phyloP scores from a whole-genome alignment of 1,140 invertebrate genomes.

The Hypsibius dujardini region DNA sequence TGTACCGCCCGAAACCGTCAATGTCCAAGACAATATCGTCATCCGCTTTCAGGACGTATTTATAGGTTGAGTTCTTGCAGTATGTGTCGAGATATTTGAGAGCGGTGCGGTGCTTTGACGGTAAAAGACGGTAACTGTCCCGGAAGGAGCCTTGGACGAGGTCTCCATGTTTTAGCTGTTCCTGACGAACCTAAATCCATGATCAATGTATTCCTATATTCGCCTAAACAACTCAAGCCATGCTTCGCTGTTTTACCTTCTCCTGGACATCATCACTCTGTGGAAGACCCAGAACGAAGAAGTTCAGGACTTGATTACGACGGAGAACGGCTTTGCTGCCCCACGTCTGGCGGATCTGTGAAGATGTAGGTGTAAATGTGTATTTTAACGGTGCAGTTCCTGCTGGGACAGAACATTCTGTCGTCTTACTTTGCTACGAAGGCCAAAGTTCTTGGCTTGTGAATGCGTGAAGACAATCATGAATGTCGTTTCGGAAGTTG shows the following conservation, averaged over 20 bases:
- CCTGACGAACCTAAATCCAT: too few species aligned
- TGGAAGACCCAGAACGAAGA: constrained; percentile 30
- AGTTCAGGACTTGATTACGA: constrained; percentile 6
- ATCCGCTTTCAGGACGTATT: constrained; percentile 31
- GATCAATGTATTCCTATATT: too few species aligned
- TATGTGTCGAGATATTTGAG: constrained; percentile 28
- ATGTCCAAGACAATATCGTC: constrained; percentile 33
- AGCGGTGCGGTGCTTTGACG: constrained; percentile 29
- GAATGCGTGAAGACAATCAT: constrained; percentile 23
- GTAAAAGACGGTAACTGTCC: constrained; percentile 32
- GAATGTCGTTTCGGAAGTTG: too few species aligned
- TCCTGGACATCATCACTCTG: constrained; percentile 24
- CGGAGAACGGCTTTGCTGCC: constrained; percentile 20
- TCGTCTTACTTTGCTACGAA: constrained; percentile 26
- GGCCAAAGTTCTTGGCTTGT: constrained; percentile 24
- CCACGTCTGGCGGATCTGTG: constrained; percentile 32
- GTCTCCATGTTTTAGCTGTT: too few species aligned
- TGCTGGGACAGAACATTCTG: too few species aligned
- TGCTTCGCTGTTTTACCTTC: too few species aligned
- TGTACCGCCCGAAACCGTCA: constrained; percentile 21
- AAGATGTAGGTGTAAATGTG: background rate
- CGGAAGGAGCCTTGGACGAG: constrained; percentile 31
- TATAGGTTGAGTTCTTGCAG: constrained; percentile 25
- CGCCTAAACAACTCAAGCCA: too few species aligned
- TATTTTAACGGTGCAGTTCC: too few species aligned